Evolutionary conservation across 2,113 vertebrate species (phyloP), one percentile per base, ranked within the genome.

Genomic region (Hypanus sabinus): DNA sequence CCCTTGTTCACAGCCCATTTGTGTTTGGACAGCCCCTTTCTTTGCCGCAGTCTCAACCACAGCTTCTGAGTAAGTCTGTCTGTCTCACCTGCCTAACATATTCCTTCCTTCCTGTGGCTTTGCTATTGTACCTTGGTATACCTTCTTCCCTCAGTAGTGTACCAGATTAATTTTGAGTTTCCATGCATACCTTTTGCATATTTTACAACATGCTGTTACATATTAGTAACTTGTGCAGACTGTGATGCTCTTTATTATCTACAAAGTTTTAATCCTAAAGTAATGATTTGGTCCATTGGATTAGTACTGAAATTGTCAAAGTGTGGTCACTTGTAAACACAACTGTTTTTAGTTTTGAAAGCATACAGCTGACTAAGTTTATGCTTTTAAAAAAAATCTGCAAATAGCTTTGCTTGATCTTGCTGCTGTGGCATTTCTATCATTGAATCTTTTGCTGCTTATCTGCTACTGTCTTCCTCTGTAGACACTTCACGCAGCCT

Each of bases 21-120:
- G 99, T 99, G 98, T 99, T 99, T 97, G 99, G 99, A 98, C 99
- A 99, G 95, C 98, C 98, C 98, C 98, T 98, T 97, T 98, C 99
- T 96, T 98, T 97, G 98, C 98, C 98, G 98, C 98, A 98, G 97
- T 97, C 97, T 96, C 96, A 97, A 95, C 97, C 97, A 96, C 98
- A 98, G 98, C 98, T 99, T 99, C 98, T 98, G 97, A 99, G 99
- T 99, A 99, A 99, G 99, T 99, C 97, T 98, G 98, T 98, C 98
- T 97, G 97, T 97, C 97, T 97, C 96, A 96, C 96, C 95, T 97
- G 97, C 96, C 95, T 97, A 96, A 95, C 97, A 95, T 95, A 95
- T 95, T 96, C 95, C 18, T 96, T 96, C 95, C 18, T 96, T 96
- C 96, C 95, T 96, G 96, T 97, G 96, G 96, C 97, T 96, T 96